Conservation (phyloP, 2,888 invertebrate species). For the Loripinus fragilis region DNA sequence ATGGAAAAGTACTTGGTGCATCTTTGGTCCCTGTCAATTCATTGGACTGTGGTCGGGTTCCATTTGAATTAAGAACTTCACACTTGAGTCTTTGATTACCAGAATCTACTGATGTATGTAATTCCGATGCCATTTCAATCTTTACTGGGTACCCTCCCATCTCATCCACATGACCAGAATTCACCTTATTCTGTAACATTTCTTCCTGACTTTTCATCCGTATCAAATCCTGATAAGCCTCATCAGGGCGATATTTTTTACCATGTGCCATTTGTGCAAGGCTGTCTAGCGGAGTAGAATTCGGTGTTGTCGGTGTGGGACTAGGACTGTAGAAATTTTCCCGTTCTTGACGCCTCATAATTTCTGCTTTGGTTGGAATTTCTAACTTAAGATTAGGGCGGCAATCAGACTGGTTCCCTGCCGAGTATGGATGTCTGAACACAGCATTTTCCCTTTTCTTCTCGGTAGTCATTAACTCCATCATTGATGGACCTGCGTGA, state of each 20-base stretch:
- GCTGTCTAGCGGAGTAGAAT: slow-evolving; percentile 56
- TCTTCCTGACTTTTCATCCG: slow-evolving; percentile 66
- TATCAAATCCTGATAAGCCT: slow-evolving; percentile 64
- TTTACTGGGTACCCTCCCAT: slow-evolving; percentile 5
- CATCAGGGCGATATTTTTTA: slow-evolving; percentile 59
- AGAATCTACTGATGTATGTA: not conserved
- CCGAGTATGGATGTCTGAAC: slow-evolving; percentile 31
- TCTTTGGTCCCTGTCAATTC: slow-evolving; percentile 28
- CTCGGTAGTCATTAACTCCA: slow-evolving; percentile 40
- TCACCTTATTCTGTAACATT: slow-evolving; percentile 25
- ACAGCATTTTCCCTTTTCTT: slow-evolving; percentile 38
- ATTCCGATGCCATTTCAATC: not conserved
- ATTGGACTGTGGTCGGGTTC: slow-evolving; percentile 15
- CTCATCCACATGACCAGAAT: not conserved
- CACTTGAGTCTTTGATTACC: not conserved
- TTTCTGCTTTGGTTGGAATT: slow-evolving; percentile 37
- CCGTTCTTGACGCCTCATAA: slow-evolving; percentile 11
- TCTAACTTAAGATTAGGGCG: slow-evolving; percentile 52
- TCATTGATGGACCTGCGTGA: slow-evolving; percentile 16
- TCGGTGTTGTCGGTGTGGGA: slow-evolving; percentile 59
- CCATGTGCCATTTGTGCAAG: slow-evolving; percentile 63
- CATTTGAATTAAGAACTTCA: not conserved
- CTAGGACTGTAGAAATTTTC: slow-evolving; percentile 60
- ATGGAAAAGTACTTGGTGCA: slow-evolving; percentile 67
- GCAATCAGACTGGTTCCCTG: slow-evolving; percentile 32